These are phyloP conservation scores for Mycteria americana DNA, from an alignment of 2,797 vertebrate species.

Conservation along the genomic window DNA sequence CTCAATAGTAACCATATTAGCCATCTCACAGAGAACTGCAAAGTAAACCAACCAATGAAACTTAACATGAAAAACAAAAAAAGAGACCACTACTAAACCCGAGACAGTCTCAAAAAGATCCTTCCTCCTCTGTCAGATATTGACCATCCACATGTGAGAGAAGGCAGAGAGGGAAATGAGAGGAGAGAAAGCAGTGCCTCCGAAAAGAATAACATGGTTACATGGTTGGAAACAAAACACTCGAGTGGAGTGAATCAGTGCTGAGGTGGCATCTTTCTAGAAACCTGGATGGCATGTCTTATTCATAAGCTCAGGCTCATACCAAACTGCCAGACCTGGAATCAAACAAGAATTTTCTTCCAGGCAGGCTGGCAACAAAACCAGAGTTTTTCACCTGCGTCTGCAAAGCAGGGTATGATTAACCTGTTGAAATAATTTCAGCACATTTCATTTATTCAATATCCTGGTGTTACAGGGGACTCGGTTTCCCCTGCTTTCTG, in stretches of 20 bases:
- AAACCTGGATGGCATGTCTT: neutral
- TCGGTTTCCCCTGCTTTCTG: neutral
- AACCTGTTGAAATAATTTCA: neutral
- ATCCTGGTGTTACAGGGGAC: neutral
- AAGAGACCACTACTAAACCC: neutral
- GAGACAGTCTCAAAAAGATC: neutral
- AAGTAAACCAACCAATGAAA: neutral
- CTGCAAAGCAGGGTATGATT: neutral
- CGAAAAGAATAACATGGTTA: neutral
- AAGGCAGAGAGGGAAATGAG: neutral
- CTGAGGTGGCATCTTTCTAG: slow-evolving; percentile 29
- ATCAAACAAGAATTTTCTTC: neutral
- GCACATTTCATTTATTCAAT: neutral
- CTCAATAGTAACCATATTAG: neutral
- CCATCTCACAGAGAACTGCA: neutral
- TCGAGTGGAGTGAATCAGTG: slow-evolving; percentile 20
- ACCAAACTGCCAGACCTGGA: neutral
- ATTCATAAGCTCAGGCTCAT: slow-evolving; percentile 17
- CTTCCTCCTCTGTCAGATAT: neutral
- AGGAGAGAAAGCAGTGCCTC: neutral
- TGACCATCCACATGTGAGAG: neutral
- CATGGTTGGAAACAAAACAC: neutral
- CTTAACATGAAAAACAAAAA: neutral
- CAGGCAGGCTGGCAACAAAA: neutral
- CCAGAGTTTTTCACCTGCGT: neutral